Evolutionary conservation across 2,888 invertebrate species (phyloP).

Genomic region (Sarcophaga subvicina): DNA sequence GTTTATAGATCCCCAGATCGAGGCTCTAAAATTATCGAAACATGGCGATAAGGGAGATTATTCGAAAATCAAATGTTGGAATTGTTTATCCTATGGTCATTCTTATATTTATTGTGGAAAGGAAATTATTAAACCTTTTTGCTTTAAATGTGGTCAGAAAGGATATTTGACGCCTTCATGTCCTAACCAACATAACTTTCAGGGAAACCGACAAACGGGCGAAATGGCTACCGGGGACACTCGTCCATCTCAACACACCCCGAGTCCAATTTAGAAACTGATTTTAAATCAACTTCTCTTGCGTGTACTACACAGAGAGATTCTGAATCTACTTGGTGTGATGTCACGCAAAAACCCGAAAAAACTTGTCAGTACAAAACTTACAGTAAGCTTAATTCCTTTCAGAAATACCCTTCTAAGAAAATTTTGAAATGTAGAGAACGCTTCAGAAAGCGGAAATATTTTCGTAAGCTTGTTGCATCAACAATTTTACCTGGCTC

Average conservation of each 20-base stretch:
- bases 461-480: background rate
- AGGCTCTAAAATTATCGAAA: no score
- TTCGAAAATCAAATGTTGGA: conserved; percentile 23
- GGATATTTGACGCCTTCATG: conserved; percentile 8
- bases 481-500: conserved; percentile 26
- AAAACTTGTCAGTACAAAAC: conserved; percentile 19
- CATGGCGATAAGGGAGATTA: background rate
- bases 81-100: conserved; percentile 14
- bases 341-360: background rate
- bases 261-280: no score
- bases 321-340: conserved; percentile 4
- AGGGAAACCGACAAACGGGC: conserved; percentile 38
- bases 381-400: background rate
- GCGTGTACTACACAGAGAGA: background rate
- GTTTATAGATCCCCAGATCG: no score
- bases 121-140: background rate
- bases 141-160: conserved; percentile 27
- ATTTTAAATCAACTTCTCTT: no score
- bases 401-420: background rate
- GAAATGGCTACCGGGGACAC: conserved; percentile 12
- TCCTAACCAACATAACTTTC: conserved; percentile 10
- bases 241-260: no score
- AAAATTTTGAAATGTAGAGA: background rate
- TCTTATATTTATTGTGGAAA: conserved; percentile 19
- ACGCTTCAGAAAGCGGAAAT: conserved; percentile 6